phyloP scores from a whole-genome alignment of 37 sponge, comb jelly and placozoan species.

The Theonella swinhoei region DNA sequence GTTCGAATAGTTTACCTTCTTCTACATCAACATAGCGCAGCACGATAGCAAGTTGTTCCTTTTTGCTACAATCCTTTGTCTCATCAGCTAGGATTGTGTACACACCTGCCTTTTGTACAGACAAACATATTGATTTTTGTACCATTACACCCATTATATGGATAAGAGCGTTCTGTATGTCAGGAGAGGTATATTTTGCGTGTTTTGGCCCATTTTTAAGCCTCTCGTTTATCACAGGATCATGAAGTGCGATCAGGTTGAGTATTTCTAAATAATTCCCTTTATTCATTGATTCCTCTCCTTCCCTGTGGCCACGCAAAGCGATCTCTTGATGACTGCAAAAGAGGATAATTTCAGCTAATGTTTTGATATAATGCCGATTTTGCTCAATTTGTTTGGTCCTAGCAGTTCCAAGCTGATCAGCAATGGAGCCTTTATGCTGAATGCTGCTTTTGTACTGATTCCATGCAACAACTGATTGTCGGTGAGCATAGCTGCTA shows the following conservation, averaged over 20 bases:
- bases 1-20: slow-evolving; percentile 50
- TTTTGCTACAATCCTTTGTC: slow-evolving; percentile 65
- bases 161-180: slow-evolving; percentile 68
- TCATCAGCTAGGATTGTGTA: slow-evolving; percentile 69
- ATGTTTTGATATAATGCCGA: slow-evolving; percentile 62
- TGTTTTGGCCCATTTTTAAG: slow-evolving; percentile 54
- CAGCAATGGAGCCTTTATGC: slow-evolving; percentile 36
- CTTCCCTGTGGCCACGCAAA: slow-evolving; percentile 68
- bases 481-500: slow-evolving; percentile 30
- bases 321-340: slow-evolving; percentile 73
- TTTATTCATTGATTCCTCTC: slow-evolving; percentile 57
- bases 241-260: slow-evolving; percentile 39
- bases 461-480: slow-evolving; percentile 45
- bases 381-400: slow-evolving; percentile 52
- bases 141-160: slow-evolving; percentile 66
- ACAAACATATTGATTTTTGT: slow-evolving; percentile 19
- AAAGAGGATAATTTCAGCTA: slow-evolving; percentile 63
- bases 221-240: slow-evolving; percentile 35
- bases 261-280: slow-evolving; percentile 71
- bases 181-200: slow-evolving; percentile 78
- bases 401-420: slow-evolving; percentile 34
- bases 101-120: slow-evolving; percentile 52
- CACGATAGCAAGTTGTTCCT: slow-evolving; percentile 69
- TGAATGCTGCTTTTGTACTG: slow-evolving; percentile 24
- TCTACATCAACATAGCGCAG: slow-evolving; percentile 71